Conservation (phyloP, 2,113 vertebrate genomes). For the Nesoenas mayeri region DNA sequence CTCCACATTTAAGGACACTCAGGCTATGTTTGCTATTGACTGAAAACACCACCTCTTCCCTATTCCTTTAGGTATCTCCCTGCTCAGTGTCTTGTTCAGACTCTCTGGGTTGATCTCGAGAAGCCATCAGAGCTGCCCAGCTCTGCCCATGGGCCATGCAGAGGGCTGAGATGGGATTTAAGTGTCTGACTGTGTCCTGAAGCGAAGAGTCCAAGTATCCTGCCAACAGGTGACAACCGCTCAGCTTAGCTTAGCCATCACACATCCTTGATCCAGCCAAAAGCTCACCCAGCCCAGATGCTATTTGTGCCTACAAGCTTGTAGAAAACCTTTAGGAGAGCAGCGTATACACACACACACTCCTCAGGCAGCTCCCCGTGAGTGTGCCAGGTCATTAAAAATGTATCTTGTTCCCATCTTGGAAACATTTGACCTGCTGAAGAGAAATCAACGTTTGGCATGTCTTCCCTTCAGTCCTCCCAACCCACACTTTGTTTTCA, state of each 20-base stretch:
- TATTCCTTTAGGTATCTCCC: neutral
- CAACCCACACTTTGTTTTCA: slow-evolving; percentile 19
- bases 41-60: neutral
- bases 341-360: neutral
- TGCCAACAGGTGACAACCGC: neutral
- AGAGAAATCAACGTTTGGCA: slow-evolving; percentile 30
- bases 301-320: neutral
- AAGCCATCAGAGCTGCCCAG: neutral
- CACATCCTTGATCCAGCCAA: neutral
- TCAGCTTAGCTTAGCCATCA: neutral
- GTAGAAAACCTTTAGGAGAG: neutral
- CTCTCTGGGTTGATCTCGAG: neutral
- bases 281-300: neutral
- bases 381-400: slow-evolving; percentile 12
- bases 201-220: neutral
- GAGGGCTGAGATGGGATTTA: neutral
- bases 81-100: neutral
- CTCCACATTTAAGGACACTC: neutral
- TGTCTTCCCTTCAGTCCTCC: neutral
- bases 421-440: slow-evolving; percentile 4
- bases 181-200: neutral
- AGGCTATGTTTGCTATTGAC: neutral
- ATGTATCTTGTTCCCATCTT: neutral
- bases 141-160: neutral
- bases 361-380: neutral